Percentiles rank a stretch among this genome's conserved stretches.
Evolutionary conservation across 2,888 invertebrate species (phyloP).

Genomic region (Pinctada fucata): DNA sequence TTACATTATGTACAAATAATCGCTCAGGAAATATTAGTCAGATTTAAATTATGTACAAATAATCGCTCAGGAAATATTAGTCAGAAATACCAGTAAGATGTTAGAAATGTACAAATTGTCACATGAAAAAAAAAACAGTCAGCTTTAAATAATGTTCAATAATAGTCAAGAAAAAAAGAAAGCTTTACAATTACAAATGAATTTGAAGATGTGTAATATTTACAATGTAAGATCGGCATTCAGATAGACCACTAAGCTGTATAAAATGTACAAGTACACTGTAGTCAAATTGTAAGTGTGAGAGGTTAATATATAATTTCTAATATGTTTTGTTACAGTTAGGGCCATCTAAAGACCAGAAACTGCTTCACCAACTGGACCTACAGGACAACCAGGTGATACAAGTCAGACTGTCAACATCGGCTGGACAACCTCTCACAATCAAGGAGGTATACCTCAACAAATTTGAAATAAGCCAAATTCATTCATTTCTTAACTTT

Average conservation of each 20-base stretch:
- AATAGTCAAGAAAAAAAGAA: too few species aligned
- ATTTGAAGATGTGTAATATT: too few species aligned
- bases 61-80: constrained; percentile 74
- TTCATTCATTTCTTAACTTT: not conserved
- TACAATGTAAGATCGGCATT: too few species aligned
- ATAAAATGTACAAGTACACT: too few species aligned
- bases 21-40: constrained; percentile 74
- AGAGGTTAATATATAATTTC: too few species aligned
- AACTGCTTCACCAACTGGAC: constrained; percentile 76
- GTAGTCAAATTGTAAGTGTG: too few species aligned
- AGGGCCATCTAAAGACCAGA: constrained; percentile 74
- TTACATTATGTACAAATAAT: constrained; percentile 74
- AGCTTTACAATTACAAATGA: too few species aligned
- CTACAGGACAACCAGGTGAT: constrained; percentile 74
- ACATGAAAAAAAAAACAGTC: too few species aligned
- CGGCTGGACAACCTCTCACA: constrained; percentile 48
- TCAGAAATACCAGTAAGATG: too few species aligned
- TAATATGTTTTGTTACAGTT: constrained; percentile 59
- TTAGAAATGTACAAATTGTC: too few species aligned
- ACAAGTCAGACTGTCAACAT: constrained; percentile 61
- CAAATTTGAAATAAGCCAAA: not conserved
- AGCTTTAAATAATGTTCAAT: too few species aligned
- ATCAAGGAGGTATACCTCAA: constrained; percentile 52
- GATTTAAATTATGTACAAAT: constrained; percentile 73
- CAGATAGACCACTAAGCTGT: too few species aligned